These are phyloP conservation scores for Celastrina argiolus DNA, from an alignment of 2,888 invertebrate species.

Conservation along the genomic window DNA sequence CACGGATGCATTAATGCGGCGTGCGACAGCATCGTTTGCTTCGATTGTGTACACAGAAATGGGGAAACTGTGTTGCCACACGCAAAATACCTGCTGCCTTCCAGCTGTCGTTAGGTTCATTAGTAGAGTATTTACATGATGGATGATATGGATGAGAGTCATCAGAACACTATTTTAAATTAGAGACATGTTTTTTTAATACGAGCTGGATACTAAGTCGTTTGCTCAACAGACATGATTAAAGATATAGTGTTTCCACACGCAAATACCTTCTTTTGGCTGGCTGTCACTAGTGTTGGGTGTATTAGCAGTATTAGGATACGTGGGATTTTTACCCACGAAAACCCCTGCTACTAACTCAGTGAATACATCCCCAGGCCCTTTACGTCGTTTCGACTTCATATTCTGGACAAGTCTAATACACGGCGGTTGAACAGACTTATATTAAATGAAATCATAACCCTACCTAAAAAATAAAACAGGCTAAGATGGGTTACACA, in stretches of 20 bases:
- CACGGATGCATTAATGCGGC: constrained; percentile 52
- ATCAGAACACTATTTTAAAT: background rate
- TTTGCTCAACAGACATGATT: background rate
- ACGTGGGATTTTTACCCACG: too few relatives aligned
- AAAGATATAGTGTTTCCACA: background rate
- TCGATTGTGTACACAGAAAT: constrained; percentile 32
- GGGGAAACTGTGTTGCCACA: constrained; percentile 26
- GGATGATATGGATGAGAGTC: background rate
- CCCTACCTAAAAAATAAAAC: too few relatives aligned
- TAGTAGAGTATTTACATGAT: background rate
- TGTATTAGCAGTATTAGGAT: too few relatives aligned
- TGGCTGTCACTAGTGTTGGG: background rate
- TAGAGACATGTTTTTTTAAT: too few relatives aligned
- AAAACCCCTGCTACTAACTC: too few relatives aligned
- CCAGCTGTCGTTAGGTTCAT: background rate
- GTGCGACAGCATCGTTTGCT: constrained; percentile 27
- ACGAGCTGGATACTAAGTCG: too few relatives aligned
- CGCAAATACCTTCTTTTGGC: background rate
- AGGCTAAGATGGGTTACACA: too few relatives aligned
- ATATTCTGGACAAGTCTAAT: too few relatives aligned
- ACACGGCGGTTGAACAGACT: too few relatives aligned
- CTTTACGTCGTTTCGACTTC: too few relatives aligned
- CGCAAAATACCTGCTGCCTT: constrained; percentile 1
- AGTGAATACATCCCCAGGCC: too few relatives aligned
- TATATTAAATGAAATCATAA: too few relatives aligned